Evolutionary conservation across 2,888 invertebrate genomes (phyloP).

Genomic region (Machimus rusticus): DNA sequence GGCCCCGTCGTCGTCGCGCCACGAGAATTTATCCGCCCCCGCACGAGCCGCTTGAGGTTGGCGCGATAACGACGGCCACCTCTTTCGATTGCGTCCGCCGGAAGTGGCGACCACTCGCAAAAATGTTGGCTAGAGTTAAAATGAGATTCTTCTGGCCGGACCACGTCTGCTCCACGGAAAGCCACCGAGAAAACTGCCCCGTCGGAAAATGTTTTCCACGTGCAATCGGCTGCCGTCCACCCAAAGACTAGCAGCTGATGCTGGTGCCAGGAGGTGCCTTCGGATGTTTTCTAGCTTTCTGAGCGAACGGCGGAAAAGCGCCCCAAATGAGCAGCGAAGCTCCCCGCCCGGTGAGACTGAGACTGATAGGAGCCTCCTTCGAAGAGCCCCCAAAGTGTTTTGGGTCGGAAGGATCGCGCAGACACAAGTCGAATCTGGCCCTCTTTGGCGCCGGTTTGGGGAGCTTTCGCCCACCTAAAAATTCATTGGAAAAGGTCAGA

Average conservation of each 20-base stretch:
- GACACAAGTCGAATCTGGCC: not conserved
- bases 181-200: conserved; percentile 23
- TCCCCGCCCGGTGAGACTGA: not conserved
- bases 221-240: not conserved
- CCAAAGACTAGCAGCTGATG: conserved; percentile 16
- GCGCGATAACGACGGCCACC: not conserved
- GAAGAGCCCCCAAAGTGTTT: not conserved
- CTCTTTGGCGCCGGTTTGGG: not conserved
- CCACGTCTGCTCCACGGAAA: not conserved
- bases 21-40: not conserved
- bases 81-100: not conserved
- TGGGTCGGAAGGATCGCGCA: not conserved
- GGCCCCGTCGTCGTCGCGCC: not conserved
- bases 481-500: not conserved
- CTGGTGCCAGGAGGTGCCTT: not conserved
- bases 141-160: not conserved
- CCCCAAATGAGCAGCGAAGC: conserved; percentile 8
- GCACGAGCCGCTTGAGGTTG: not conserved
- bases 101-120: not conserved
- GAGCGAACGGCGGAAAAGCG: not conserved
- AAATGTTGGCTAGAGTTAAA: not conserved
- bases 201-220: conserved; percentile 10
- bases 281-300: not conserved
- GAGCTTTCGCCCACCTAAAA: not conserved
- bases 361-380: not conserved